phyloP scores from a whole-genome alignment of 2,888 invertebrate species.

The Didymodactylos carnosus region DNA sequence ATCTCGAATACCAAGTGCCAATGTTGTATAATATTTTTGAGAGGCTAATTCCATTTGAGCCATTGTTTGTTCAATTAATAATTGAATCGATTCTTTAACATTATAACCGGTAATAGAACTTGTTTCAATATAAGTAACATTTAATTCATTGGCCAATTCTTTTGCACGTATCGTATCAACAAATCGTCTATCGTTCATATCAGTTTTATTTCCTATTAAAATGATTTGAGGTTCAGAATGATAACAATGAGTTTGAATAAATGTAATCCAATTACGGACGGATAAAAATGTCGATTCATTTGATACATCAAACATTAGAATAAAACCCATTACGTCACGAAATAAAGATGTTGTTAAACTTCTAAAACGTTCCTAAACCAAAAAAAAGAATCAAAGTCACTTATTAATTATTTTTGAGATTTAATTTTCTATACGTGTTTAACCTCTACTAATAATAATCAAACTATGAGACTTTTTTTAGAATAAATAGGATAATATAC shows the following conservation, averaged over 20 bases:
- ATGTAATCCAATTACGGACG: background rate
- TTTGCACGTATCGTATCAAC: slow-evolving; percentile 19
- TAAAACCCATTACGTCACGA: slow-evolving; percentile 22
- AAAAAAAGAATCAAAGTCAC: background rate
- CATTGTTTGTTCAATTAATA: background rate
- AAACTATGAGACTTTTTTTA: too few species aligned
- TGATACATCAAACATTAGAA: background rate
- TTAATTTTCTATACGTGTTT: too few species aligned
- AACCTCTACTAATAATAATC: too few species aligned
- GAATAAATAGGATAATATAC: background rate
- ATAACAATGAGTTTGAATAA: background rate
- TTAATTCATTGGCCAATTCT: background rate
- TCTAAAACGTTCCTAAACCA: background rate
- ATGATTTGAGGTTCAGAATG: background rate
- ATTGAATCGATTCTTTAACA: background rate
- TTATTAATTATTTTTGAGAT: too few species aligned
- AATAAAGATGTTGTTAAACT: slow-evolving; percentile 26
- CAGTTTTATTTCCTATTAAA: background rate
- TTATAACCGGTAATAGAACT: background rate
- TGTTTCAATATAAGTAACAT: background rate
- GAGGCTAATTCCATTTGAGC: background rate
- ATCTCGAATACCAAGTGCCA: too few species aligned
- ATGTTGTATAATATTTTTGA: background rate
- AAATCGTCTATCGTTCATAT: slow-evolving; percentile 56
- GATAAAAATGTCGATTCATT: background rate